Evolutionary conservation across 2,797 vertebrate genomes (phyloP).

Genomic region (Cephalopachus bancanus): DNA sequence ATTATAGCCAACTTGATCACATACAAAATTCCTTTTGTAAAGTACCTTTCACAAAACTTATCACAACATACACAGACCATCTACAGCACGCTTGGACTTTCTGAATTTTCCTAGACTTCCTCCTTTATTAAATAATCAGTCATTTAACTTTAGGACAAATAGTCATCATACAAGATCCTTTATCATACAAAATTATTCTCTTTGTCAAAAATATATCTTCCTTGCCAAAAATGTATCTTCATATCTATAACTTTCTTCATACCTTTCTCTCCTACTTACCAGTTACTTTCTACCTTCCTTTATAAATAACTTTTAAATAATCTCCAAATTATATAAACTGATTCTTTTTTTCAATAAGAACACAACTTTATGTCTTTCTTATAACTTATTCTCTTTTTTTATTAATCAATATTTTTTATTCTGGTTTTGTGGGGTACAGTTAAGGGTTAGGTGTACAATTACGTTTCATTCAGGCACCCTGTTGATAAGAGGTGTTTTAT

Average conservation of each 20-base stretch:
- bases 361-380: neutral
- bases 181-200: neutral
- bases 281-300: neutral
- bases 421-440: too few species aligned
- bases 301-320: neutral
- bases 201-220: neutral
- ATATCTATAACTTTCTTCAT: neutral
- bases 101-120: neutral
- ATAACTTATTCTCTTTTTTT: neutral
- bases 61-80: neutral
- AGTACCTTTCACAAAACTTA: neutral
- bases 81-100: neutral
- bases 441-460: too few species aligned
- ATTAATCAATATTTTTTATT: too few species aligned
- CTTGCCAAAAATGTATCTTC: neutral
- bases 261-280: neutral
- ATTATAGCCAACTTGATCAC: neutral
- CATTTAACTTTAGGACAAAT: neutral
- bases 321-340: neutral
- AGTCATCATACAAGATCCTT: neutral
- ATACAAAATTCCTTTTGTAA: neutral
- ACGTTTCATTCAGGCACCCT: too few species aligned
- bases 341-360: neutral
- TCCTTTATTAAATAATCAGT: neutral
- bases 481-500: neutral